Evolutionary conservation across 2,888 invertebrate genomes (phyloP).

Genomic region (Trichogramma evanescens): DNA sequence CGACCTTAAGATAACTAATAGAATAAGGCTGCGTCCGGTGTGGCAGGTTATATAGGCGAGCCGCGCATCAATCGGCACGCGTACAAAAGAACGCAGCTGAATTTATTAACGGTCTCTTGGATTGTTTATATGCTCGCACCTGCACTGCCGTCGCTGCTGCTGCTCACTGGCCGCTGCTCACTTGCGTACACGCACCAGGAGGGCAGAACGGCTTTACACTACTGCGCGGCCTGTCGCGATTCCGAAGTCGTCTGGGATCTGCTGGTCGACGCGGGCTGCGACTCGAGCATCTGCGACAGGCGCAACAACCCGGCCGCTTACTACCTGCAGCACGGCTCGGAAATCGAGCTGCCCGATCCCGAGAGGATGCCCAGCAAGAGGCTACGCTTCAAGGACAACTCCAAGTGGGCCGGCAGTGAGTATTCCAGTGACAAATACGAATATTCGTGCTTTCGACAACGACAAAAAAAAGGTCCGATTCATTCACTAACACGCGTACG

Average conservation of each 20-base stretch:
- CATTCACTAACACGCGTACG: too few species aligned
- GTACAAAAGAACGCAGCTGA: too few species aligned
- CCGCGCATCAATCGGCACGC: too few species aligned
- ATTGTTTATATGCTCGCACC: too few species aligned
- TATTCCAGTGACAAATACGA: neutral
- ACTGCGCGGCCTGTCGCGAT: conserved; percentile 57
- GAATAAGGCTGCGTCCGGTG: too few species aligned
- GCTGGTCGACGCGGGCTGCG: conserved; percentile 58
- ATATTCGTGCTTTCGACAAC: too few species aligned
- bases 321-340: conserved; percentile 53
- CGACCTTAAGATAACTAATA: too few species aligned
- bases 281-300: conserved; percentile 56
- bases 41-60: too few species aligned
- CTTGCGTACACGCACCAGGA: conserved; percentile 48
- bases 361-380: conserved; percentile 35
- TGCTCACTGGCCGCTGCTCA: too few species aligned
- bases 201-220: conserved; percentile 62
- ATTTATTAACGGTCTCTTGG: too few species aligned
- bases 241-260: conserved; percentile 56
- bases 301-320: conserved; percentile 54
- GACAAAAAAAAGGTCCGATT: too few species aligned
- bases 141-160: too few species aligned
- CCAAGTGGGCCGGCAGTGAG: conserved; percentile 10
- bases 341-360: conserved; percentile 51
- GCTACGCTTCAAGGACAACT: conserved; percentile 10